Percentiles rank a stretch among this genome's conserved stretches.
Conservation (phyloP, 53 echinoderm and acorn worm genomes). For the Echinometra lucunter region DNA sequence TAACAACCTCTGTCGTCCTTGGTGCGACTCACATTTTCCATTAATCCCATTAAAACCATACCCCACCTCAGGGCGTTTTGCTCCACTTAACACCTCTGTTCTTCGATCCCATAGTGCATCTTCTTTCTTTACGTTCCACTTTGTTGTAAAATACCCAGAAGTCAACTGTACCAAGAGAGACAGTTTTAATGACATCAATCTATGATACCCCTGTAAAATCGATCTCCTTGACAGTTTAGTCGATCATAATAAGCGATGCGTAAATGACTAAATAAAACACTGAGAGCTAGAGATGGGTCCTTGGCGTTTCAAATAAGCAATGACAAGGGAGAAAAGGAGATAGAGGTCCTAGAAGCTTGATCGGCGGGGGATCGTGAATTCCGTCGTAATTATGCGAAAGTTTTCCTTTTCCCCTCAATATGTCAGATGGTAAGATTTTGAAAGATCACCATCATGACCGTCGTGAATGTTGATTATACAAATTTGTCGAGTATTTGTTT, state of each 20-base stretch:
- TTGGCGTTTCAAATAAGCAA: not conserved
- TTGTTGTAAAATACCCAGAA: not conserved
- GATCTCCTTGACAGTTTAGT: not conserved
- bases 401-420: too few species aligned
- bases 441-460: too few species aligned
- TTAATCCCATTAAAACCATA: conserved; percentile 36
- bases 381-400: too few species aligned
- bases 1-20: not conserved
- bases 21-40: not conserved
- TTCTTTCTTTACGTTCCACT: not conserved
- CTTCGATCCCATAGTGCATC: not conserved
- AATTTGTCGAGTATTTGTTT: too few species aligned
- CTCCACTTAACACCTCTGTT: not conserved
- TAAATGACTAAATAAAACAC: not conserved
- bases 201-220: not conserved
- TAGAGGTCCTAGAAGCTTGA: too few species aligned
- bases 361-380: too few species aligned
- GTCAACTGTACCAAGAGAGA: not conserved
- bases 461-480: too few species aligned
- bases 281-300: not conserved
- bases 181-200: not conserved
- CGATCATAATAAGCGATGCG: not conserved
- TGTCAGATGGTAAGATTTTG: too few species aligned
- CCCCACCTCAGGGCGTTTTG: not conserved
- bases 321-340: too few species aligned